phyloP scores from a whole-genome alignment of 2,113 vertebrate species.

The Fregetta grallaria region DNA sequence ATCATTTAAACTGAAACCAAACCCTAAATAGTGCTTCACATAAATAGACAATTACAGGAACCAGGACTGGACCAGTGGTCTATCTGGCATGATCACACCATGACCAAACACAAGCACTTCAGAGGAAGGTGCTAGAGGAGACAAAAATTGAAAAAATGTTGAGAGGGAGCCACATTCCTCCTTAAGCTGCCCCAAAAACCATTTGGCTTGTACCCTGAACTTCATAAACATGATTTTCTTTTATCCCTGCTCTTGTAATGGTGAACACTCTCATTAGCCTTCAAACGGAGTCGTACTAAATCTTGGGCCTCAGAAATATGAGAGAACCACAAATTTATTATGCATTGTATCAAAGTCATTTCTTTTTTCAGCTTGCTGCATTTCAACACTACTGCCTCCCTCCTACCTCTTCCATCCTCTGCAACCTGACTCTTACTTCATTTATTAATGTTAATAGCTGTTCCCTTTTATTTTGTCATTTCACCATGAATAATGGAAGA shows the following conservation, averaged over 20 bases:
- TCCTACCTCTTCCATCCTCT: not conserved
- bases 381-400: not conserved
- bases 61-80: not conserved
- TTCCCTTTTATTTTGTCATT: not conserved
- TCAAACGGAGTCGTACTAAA: not conserved
- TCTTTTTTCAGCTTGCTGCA: not conserved
- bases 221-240: not conserved
- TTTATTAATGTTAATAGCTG: not conserved
- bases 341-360: not conserved
- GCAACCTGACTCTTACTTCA: not conserved
- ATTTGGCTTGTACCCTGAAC: not conserved
- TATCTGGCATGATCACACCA: not conserved
- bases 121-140: not conserved
- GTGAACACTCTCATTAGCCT: not conserved
- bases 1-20: slow-evolving; percentile 2
- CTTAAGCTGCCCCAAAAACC: not conserved
- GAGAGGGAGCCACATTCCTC: not conserved
- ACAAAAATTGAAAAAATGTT: not conserved
- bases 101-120: not conserved
- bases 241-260: not conserved
- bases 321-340: not conserved
- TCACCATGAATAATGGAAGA: not conserved
- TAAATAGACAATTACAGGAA: not conserved
- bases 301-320: not conserved
- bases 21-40: not conserved